Percentiles rank a stretch among this genome's conserved stretches.
phyloP scores from a whole-genome alignment of 1,140 invertebrate species.

The Trichoplusia ni region DNA sequence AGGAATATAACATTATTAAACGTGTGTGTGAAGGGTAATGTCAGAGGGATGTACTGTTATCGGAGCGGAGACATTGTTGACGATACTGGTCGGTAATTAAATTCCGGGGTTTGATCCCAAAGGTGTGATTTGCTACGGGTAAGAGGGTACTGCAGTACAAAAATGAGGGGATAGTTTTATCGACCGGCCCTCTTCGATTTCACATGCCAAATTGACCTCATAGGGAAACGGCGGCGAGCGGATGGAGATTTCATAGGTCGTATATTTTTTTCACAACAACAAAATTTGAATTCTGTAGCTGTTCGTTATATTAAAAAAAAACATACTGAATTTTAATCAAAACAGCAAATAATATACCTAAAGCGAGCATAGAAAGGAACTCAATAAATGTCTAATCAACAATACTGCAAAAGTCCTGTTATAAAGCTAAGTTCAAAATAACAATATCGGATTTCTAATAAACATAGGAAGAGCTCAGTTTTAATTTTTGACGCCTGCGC shows the following conservation, averaged over 20 bases:
- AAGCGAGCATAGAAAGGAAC: no score
- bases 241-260: no score
- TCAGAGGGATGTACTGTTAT: no score
- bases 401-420: background rate
- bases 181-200: background rate
- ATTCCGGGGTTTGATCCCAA: conserved; percentile 50
- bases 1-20: no score
- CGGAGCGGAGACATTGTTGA: conserved; percentile 20
- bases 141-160: conserved; percentile 47
- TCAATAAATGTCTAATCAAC: no score
- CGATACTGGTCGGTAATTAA: conserved; percentile 63
- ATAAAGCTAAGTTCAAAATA: conserved; percentile 3
- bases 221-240: no score
- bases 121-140: conserved; percentile 55
- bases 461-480: conserved; percentile 46
- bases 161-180: conserved; percentile 22
- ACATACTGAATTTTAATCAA: no score
- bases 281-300: no score
- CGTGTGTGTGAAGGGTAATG: no score
- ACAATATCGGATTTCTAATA: conserved; percentile 3
- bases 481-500: conserved; percentile 50
- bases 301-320: no score
- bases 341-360: no score
- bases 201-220: background rate
- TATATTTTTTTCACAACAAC: no score